Evolutionary conservation across 1,140 invertebrate genomes (phyloP).

Genomic region (Cydia splendana): DNA sequence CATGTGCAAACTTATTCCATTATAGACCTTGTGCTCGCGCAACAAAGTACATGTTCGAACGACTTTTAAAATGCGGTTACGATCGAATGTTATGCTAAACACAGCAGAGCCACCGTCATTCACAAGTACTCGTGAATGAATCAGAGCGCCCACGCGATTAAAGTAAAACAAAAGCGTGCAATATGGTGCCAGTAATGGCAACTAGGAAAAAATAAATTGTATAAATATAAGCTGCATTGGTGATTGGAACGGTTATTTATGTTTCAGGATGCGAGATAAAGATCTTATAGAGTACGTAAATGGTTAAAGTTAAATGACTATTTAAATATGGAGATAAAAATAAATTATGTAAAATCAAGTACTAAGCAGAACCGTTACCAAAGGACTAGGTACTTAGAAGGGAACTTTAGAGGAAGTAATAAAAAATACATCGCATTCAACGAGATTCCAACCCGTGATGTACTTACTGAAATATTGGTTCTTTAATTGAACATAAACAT

Average conservation of each 20-base stretch:
- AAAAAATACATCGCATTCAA: too few species aligned
- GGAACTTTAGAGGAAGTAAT: too few species aligned
- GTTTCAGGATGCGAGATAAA: constrained; percentile 5
- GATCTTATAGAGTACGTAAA: not conserved
- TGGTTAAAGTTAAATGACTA: not conserved
- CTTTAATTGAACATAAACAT: too few species aligned
- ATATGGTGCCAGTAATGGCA: constrained; percentile 45
- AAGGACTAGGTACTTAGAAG: too few species aligned
- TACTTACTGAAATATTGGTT: too few species aligned
- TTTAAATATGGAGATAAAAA: not conserved
- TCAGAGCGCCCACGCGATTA: constrained; percentile 63
- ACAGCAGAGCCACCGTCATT: constrained; percentile 61
- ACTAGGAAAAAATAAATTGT: constrained; percentile 26
- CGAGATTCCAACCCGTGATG: too few species aligned
- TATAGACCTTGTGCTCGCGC: not conserved
- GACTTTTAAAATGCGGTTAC: not conserved
- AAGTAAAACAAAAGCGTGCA: constrained; percentile 65
- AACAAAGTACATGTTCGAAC: not conserved
- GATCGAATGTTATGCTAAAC: not conserved
- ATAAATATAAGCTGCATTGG: constrained; percentile 3
- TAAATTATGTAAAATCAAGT: not conserved
- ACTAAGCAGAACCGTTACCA: too few species aligned
- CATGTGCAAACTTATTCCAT: not conserved
- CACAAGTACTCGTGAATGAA: constrained; percentile 66
- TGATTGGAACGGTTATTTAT: constrained; percentile 5